Conservation (phyloP, 2,113 vertebrate genomes). For the Albula glossodonta region DNA sequence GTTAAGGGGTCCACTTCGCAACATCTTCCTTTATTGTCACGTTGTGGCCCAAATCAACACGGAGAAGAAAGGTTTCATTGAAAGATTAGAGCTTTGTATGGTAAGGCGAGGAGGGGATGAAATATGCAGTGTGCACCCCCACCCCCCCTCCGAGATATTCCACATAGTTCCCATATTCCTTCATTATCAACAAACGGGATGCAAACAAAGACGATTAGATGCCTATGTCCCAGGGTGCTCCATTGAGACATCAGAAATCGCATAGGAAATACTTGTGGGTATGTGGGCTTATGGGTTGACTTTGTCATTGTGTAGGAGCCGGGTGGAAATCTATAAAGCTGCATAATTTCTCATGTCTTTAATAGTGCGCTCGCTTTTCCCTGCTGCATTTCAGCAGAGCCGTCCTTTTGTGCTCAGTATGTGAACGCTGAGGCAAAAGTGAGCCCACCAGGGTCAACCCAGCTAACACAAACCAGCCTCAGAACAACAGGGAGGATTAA, state of each 20-base stretch:
- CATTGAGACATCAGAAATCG: background rate
- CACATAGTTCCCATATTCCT: background rate
- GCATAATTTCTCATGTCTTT: background rate
- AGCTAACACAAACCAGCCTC: too few species aligned
- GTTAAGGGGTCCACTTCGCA: background rate
- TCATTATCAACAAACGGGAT: background rate
- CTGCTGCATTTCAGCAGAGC: too few species aligned
- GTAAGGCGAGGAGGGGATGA: background rate
- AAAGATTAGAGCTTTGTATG: background rate
- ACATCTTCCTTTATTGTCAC: background rate
- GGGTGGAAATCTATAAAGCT: background rate
- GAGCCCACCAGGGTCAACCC: background rate
- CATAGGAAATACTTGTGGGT: background rate
- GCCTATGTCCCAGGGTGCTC: background rate
- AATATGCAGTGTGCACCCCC: background rate
- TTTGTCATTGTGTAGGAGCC: background rate
- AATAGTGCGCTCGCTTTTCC: background rate
- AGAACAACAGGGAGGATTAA: too few species aligned
- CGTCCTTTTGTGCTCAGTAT: too few species aligned
- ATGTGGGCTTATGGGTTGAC: background rate
- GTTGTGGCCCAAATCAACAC: background rate
- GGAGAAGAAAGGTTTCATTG: background rate
- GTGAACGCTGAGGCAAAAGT: too few species aligned
- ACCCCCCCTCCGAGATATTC: background rate
- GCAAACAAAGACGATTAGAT: background rate